A percentile compares a stretch with the other conserved stretches of the same genome.
Conservation (phyloP, 2,113 vertebrate genomes). For the Benitochromis conjunctus region DNA sequence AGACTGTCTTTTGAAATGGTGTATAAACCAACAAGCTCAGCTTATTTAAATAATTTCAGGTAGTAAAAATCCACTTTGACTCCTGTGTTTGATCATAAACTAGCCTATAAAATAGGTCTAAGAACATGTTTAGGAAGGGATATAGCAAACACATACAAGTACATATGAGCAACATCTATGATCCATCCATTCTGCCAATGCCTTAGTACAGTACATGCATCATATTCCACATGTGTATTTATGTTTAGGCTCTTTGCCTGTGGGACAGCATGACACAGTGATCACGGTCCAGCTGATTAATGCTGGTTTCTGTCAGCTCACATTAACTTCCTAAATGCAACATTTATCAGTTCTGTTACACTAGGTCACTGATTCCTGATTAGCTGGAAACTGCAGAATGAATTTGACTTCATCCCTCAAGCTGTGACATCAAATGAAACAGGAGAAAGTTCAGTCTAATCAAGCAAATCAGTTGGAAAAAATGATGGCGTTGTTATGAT, state of each 20-base stretch:
- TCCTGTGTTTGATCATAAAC: neutral
- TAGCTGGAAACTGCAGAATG: constrained; percentile 25
- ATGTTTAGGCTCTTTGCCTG: constrained; percentile 18
- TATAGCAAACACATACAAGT: neutral
- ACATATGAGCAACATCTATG: neutral
- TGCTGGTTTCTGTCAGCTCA: constrained; percentile 54
- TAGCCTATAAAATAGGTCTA: neutral
- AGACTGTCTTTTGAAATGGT: neutral
- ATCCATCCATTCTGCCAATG: neutral
- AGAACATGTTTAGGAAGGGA: neutral
- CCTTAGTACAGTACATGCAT: neutral
- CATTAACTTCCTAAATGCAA: constrained; percentile 37
- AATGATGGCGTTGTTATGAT: neutral
- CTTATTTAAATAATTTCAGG: neutral
- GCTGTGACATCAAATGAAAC: neutral
- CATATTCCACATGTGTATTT: neutral
- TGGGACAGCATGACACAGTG: constrained; percentile 35
- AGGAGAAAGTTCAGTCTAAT: neutral
- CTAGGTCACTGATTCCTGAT: constrained; percentile 50
- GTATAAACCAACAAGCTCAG: neutral
- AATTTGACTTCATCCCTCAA: neutral
- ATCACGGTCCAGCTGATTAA: constrained; percentile 46
- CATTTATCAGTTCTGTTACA: constrained; percentile 31
- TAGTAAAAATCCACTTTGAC: neutral
- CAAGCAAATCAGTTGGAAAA: constrained; percentile 4